Conservation (phyloP, 23 tunicate genomes). For the Halocynthia aurantium region DNA sequence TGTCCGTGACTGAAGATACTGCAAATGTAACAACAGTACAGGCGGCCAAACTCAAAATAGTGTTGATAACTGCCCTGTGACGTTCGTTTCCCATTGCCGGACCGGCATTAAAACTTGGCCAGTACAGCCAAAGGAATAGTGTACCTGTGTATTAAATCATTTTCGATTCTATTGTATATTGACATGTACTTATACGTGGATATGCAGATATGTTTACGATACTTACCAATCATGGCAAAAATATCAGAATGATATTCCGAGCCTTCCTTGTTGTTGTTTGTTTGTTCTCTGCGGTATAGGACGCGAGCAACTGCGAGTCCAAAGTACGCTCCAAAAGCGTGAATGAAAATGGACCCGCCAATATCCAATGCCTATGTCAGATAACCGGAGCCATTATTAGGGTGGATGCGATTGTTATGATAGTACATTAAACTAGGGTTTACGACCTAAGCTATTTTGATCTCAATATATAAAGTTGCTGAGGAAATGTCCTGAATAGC, state of each 20-base stretch:
- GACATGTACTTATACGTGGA: not conserved
- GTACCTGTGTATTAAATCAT: constrained; percentile 42
- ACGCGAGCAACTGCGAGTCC: constrained; percentile 37
- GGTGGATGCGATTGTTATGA: too few relatives aligned
- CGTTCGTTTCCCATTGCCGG: constrained; percentile 74
- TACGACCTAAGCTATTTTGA: too few relatives aligned
- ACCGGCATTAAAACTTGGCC: constrained; percentile 96
- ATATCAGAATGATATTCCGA: constrained; percentile 35
- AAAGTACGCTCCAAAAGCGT: constrained; percentile 47
- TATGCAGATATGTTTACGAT: not conserved
- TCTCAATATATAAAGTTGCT: too few relatives aligned
- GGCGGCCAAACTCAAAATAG: constrained; percentile 73
- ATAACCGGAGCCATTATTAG: not conserved
- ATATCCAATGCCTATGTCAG: constrained; percentile 7
- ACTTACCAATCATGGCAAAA: constrained; percentile 28
- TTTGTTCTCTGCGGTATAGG: constrained; percentile 23
- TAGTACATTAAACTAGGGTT: too few relatives aligned
- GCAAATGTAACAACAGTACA: constrained; percentile 87
- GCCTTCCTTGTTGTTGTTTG: constrained; percentile 16
- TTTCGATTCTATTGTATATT: not conserved
- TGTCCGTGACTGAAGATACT: constrained; percentile 45
- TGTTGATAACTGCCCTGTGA: constrained; percentile 87
- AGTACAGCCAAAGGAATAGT: constrained; percentile 82
- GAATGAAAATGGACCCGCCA: constrained; percentile 39
- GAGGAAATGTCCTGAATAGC: too few relatives aligned